Evolutionary conservation across 2,113 vertebrate genomes (phyloP), one percentile per base, ranked within the genome.

Genomic region (Crotalus horridus): DNA sequence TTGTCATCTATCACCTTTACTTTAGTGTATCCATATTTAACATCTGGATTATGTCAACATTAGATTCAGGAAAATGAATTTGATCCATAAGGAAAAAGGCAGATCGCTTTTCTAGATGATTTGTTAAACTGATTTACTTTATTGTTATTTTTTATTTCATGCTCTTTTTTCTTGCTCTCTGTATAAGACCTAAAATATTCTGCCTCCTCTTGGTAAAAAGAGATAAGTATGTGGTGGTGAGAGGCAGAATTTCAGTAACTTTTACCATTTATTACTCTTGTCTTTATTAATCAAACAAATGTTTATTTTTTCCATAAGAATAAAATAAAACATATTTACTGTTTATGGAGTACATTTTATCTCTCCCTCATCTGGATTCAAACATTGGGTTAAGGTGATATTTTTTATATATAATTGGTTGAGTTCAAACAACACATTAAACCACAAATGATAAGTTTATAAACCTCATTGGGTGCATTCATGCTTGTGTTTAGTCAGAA

Each of bases 31-130:
- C 48, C 2, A 33, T 3, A 23, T 58, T 17, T 74, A 88, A 74
- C 74, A 46, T 23, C 24, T 89, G 33, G 96, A 98, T 95, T 98
- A 99, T 94, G 97, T 99, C 94, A 98, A 99, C 69, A 98, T 98
- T 96, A 98, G 96, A 96, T 97, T 99, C 92, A 96, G 95, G 98
- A 99, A 97, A 98, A 98, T 12, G 94, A 96, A 92, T 99, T 99
- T 96, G 98, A 99, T 95, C 98, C 98, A 7, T 97, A 98, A 95
- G 98, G 98, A 94, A 98, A 96, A 96, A 97, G 94, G 74, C 94
- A 96, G 8, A 95, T 96, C 86, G 97, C 97, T 3, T 93, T 98
- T 95, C 96, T 98, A 96, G 98, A 98, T 95, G 98, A 98, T 88
- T 96, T 98, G 98, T 98, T 99, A 98, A 97, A 93, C 89, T 91